Evolutionary conservation across 2,797 vertebrate species (phyloP).

Genomic region (Naso thynnoides): DNA sequence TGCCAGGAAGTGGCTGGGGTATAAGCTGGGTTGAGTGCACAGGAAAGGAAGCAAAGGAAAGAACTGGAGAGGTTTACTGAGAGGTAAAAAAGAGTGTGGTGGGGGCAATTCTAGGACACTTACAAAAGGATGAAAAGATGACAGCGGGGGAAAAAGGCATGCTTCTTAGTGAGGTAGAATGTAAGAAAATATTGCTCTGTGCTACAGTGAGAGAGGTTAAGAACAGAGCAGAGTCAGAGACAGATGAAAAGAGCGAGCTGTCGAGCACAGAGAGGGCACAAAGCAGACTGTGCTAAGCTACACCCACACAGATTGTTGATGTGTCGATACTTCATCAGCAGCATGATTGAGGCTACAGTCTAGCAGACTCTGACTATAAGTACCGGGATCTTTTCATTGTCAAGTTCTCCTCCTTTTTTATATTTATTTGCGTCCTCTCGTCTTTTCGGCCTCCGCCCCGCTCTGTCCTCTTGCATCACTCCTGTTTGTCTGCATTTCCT

Average conservation of each 20-base stretch:
- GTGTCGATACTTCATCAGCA: constrained; percentile 48
- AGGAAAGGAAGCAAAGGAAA: constrained; percentile 32
- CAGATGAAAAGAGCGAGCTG: constrained; percentile 45
- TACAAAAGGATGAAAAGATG: constrained; percentile 49
- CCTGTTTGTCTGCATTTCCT: constrained; percentile 10
- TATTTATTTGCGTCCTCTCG: constrained; percentile 3
- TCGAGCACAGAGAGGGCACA: constrained; percentile 36
- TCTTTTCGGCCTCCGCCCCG: not conserved
- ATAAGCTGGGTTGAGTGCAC: constrained; percentile 18
- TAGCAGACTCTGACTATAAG: constrained; percentile 13
- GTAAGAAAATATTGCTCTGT: constrained; percentile 14
- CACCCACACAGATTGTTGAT: constrained; percentile 49
- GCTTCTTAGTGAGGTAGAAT: constrained; percentile 28
- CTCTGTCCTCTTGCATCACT: constrained; percentile 4
- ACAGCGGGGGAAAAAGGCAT: constrained; percentile 19
- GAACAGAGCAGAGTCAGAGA: constrained; percentile 30
- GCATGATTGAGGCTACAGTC: not conserved
- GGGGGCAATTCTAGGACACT: constrained; percentile 35
- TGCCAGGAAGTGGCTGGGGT: constrained; percentile 10
- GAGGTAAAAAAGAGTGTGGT: constrained; percentile 31
- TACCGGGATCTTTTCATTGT: not conserved
- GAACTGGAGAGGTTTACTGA: constrained; percentile 31
- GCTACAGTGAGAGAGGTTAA: constrained; percentile 37
- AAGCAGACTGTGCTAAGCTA: constrained; percentile 40
- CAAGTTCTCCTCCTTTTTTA: not conserved